These are phyloP conservation scores for Pachydiplax longipennis DNA, from an alignment of 2,888 invertebrate genomes.

Conservation along the genomic window DNA sequence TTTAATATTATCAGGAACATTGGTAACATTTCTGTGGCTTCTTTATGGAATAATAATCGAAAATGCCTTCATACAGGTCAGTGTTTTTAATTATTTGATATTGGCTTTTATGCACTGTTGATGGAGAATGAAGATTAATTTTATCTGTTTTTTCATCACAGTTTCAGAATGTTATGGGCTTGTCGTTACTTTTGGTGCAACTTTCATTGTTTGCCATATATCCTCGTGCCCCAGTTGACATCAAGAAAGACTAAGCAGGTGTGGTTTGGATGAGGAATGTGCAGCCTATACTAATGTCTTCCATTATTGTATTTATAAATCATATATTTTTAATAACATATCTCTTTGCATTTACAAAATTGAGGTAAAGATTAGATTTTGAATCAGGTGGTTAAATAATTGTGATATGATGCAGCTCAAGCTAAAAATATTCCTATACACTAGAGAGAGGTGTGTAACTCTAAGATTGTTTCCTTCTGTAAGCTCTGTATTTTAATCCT, in stretches of 20 bases:
- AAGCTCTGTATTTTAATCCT: not conserved
- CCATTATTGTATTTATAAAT: not conserved
- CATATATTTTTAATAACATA: not conserved
- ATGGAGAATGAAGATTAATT: conserved; percentile 12
- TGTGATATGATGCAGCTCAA: not conserved
- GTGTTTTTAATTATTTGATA: conserved; percentile 55
- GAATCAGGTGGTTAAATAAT: not conserved
- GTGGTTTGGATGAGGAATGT: not conserved
- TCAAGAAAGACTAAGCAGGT: conserved; percentile 15
- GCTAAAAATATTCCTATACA: not conserved
- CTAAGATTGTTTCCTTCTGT: not conserved
- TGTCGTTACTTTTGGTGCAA: conserved; percentile 69
- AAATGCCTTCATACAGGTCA: conserved; percentile 79
- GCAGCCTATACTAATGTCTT: conserved; percentile 1
- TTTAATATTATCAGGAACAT: conserved; percentile 80
- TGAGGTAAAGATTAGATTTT: not conserved
- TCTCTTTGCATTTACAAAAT: not conserved
- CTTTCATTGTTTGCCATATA: conserved; percentile 74
- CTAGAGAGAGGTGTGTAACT: not conserved
- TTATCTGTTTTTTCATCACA: conserved; percentile 58
- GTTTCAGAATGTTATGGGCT: conserved; percentile 76
- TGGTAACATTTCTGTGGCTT: conserved; percentile 82
- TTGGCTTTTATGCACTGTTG: not conserved
- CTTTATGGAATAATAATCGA: conserved; percentile 79
- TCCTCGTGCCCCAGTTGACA: conserved; percentile 59